Percentiles rank a stretch among this genome's conserved stretches.
These are phyloP conservation scores for Melanostoma scalare DNA, from an alignment of 2,888 invertebrate genomes.

Conservation along the genomic window DNA sequence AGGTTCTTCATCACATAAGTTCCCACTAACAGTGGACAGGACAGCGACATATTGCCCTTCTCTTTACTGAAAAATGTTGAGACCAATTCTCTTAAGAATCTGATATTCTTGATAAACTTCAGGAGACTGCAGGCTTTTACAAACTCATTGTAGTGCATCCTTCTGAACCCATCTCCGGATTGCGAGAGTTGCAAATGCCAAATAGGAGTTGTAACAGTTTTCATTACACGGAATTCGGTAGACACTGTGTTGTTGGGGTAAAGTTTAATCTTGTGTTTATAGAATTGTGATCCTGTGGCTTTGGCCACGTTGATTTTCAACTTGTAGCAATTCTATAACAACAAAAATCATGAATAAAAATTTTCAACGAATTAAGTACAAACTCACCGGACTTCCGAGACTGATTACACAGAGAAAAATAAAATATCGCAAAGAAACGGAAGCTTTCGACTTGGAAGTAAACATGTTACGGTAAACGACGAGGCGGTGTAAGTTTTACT, in stretches of 20 bases:
- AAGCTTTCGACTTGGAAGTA: no score
- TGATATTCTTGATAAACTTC: conserved; percentile 75
- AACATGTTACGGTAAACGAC: no score
- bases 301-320: conserved; percentile 74
- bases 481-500: no score
- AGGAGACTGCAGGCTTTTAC: conserved; percentile 77
- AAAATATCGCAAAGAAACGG: no score
- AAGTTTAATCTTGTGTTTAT: conserved; percentile 73
- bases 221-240: conserved; percentile 71
- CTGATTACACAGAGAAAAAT: no score
- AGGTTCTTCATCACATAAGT: conserved; percentile 76
- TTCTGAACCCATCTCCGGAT: conserved; percentile 37
- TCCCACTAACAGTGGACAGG: conserved; percentile 76
- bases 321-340: conserved; percentile 75
- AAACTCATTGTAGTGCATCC: conserved; percentile 75
- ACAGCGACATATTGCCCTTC: conserved; percentile 77
- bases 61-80: conserved; percentile 74
- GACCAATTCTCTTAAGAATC: conserved; percentile 75
- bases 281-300: conserved; percentile 75
- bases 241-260: conserved; percentile 76
- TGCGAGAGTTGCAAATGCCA: conserved; percentile 76
- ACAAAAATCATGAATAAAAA: background rate
- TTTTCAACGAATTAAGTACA: background rate
- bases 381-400: no score
- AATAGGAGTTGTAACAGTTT: conserved; percentile 69